Evolutionary conservation across 2,113 vertebrate genomes (phyloP), one percentile per base, ranked within the genome.

Genomic region (Pelodiscus sinensis): DNA sequence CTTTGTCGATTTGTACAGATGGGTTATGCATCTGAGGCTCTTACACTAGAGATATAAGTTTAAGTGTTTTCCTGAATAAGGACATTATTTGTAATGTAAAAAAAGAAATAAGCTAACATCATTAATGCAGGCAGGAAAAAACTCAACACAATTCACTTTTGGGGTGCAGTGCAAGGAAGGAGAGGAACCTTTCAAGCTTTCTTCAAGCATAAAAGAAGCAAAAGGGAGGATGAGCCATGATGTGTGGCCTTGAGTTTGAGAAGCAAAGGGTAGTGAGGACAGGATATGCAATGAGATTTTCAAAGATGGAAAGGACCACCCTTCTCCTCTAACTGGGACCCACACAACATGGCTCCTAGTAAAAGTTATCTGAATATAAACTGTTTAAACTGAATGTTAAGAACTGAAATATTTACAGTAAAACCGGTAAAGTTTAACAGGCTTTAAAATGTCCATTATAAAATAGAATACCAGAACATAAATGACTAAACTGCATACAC

Each of bases 131-230:
- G 65, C 65, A 68, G 18, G 31, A 68, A 68, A 68, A 68, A 68
- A 68, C 2, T 15, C 29, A n/a, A n/a, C 13, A 50, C 22, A 88
- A 89, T 22, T 8, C 2, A 88, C 44, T 65, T 82, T 25, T 3
- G 1, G 2, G 25, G 55, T 1, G 51, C 50, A 0, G 51, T 1
- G n/a, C 1, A 86, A 11, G 50, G 2, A 14, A 3, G 52, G 11
- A 13, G 65, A 55, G 25, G 29, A 82, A 73, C 22, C 44, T 73
- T 91, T 25, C 51, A 89, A 56, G 38, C 12, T 5, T 44, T 80
- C 44, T 84, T 58, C 57, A 71, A 79, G 10, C 86, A 3, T 62
- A 87, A 92, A 77, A 58, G 8, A 75, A 21, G 2, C 54, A 82
- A 56, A 86, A 2, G 5, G 5, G 2, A 78, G 1, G 10, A 31